These are phyloP conservation scores for Poecilobothrus nobilitatus DNA, from an alignment of 2,888 invertebrate genomes.

Conservation along the genomic window DNA sequence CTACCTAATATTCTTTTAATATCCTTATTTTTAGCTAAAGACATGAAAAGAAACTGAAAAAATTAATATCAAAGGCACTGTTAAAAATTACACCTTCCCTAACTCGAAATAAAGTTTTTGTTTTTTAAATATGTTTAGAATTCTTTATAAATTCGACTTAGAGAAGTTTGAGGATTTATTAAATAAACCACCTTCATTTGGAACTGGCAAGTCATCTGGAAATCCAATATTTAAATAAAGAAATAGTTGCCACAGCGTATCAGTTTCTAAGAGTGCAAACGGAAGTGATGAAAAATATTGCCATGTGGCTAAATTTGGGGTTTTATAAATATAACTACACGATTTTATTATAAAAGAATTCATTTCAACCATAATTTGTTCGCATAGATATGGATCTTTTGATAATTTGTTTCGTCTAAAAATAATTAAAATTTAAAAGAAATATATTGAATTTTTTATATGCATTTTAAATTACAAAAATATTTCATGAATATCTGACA, in stretches of 20 bases:
- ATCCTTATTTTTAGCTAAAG: neutral
- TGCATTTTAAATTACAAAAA: slow-evolving; percentile 31
- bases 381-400: slow-evolving; percentile 46
- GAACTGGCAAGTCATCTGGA: slow-evolving; percentile 34
- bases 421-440: neutral
- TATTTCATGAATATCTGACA: slow-evolving; percentile 53
- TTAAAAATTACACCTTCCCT: neutral
- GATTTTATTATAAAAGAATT: slow-evolving; percentile 64
- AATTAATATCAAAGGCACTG: too few relatives aligned
- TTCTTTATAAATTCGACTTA: too few relatives aligned
- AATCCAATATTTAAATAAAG: slow-evolving; percentile 54
- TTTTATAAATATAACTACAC: slow-evolving; percentile 59
- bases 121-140: too few relatives aligned
- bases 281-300: slow-evolving; percentile 73
- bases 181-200: slow-evolving; percentile 23
- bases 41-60: slow-evolving; percentile 11
- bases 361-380: slow-evolving; percentile 60
- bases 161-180: too few relatives aligned
- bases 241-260: slow-evolving; percentile 58
- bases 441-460: too few relatives aligned
- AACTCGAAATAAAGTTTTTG: neutral
- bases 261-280: slow-evolving; percentile 51
- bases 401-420: slow-evolving; percentile 36
- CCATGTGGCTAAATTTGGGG: slow-evolving; percentile 67
- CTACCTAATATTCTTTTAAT: neutral